Evolutionary conservation across 2,888 invertebrate genomes (phyloP).

Genomic region (Drosophila stalkeri): DNA sequence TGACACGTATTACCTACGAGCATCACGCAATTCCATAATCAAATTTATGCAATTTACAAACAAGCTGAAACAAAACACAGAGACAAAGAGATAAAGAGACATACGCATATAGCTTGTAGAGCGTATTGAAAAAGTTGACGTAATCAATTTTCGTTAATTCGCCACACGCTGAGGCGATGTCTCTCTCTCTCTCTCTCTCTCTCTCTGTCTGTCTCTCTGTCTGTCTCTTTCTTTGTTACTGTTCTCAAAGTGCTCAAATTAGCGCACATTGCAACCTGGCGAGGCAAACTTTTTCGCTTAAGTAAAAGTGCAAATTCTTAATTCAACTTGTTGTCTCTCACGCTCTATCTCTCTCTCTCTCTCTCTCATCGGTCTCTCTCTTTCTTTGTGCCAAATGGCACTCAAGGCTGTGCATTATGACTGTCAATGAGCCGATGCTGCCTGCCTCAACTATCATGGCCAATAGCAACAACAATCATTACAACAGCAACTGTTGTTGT

Average conservation of each 20-base stretch:
- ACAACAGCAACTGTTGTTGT: not conserved
- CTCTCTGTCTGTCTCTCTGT: not conserved
- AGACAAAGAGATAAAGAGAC: slow-evolving; percentile 8
- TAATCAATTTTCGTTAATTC: slow-evolving; percentile 69
- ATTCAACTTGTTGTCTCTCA: slow-evolving; percentile 19
- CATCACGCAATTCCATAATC: slow-evolving; percentile 57
- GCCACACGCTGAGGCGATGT: slow-evolving; percentile 11
- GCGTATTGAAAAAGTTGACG: slow-evolving; percentile 66
- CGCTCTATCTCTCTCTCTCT: not conserved
- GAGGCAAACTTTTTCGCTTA: slow-evolving; percentile 72
- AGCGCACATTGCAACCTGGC: slow-evolving; percentile 71
- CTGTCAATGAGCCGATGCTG: slow-evolving; percentile 74
- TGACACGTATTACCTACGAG: slow-evolving; percentile 28
- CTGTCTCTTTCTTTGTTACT: slow-evolving; percentile 2
- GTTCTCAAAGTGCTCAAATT: slow-evolving; percentile 57
- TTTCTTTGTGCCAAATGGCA: not conserved
- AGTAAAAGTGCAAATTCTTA: slow-evolving; percentile 76
- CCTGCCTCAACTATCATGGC: slow-evolving; percentile 59
- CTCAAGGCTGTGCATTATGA: slow-evolving; percentile 62
- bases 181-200: slow-evolving; percentile 16
- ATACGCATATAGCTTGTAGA: not conserved
- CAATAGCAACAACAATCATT: not conserved
- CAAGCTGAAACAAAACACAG: slow-evolving; percentile 66
- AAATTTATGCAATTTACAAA: slow-evolving; percentile 70
- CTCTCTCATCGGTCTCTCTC: not conserved